Evolutionary conservation across 2,888 invertebrate genomes (phyloP).

Genomic region (Malachius bipustulatus): DNA sequence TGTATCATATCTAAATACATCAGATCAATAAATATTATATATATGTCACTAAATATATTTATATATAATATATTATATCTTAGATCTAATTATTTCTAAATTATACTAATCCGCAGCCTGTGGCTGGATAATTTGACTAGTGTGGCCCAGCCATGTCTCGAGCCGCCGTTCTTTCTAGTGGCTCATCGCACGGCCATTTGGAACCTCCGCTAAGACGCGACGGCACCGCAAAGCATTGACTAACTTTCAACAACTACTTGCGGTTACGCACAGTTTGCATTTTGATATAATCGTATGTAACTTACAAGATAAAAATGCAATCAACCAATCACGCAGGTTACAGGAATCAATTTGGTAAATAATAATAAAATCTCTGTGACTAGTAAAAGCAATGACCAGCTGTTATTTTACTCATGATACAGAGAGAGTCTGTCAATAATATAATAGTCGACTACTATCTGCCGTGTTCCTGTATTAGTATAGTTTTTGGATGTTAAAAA

Average conservation of each 20-base stretch:
- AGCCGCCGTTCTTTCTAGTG: no score
- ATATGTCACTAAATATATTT: conserved; percentile 35
- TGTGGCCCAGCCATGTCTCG: conserved; percentile 36
- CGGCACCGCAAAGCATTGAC: conserved; percentile 34
- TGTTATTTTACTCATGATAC: no score
- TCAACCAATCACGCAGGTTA: background rate
- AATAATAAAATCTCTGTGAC: no score
- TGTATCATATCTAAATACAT: conserved; percentile 33
- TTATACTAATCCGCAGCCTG: conserved; percentile 35
- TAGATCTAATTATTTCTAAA: conserved; percentile 35
- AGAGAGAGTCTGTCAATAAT: no score
- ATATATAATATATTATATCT: conserved; percentile 30
- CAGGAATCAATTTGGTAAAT: no score
- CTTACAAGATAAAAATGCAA: conserved; percentile 34
- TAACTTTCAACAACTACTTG: conserved; percentile 38
- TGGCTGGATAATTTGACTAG: conserved; percentile 40
- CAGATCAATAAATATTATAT: conserved; percentile 37
- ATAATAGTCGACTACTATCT: no score
- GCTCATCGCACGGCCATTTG: conserved; percentile 26
- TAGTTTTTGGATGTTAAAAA: no score
- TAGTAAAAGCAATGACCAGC: no score
- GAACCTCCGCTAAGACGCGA: conserved; percentile 14
- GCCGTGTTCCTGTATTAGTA: no score
- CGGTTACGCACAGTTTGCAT: conserved; percentile 35
- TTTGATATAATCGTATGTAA: conserved; percentile 30